Conservation (phyloP, 2,888 invertebrate species). For the Hecatera dysodea region DNA sequence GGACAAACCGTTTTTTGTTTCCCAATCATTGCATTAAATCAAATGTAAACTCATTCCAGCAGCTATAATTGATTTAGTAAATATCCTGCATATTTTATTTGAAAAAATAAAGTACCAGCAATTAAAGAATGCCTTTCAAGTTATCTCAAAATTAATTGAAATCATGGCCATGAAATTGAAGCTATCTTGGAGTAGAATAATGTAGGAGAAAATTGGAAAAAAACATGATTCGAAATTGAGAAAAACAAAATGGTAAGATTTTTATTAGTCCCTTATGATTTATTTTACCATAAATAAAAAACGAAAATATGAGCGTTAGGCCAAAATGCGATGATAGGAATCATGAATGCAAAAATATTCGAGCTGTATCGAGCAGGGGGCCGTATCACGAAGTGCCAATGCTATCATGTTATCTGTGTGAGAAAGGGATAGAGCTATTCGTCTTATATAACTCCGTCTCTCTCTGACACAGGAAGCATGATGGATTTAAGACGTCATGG, state of each 20-base stretch:
- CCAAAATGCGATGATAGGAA: background rate
- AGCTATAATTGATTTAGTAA: too few relatives aligned
- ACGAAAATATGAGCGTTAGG: background rate
- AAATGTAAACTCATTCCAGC: too few relatives aligned
- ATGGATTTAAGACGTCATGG: too few relatives aligned
- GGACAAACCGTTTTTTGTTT: too few relatives aligned
- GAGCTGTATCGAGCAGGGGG: background rate
- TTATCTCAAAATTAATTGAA: conserved; percentile 61
- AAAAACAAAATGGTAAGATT: conserved; percentile 56
- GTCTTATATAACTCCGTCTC: too few relatives aligned
- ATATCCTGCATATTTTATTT: background rate
- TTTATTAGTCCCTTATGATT: background rate
- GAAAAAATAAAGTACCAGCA: background rate
- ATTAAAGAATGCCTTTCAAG: conserved; percentile 5
- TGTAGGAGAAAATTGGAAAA: conserved; percentile 2
- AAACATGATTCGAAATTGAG: conserved; percentile 23
- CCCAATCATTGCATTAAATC: too few relatives aligned
- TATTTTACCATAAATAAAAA: background rate
- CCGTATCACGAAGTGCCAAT: too few relatives aligned
- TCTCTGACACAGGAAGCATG: too few relatives aligned
- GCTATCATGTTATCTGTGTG: too few relatives aligned
- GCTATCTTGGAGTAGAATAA: conserved; percentile 17
- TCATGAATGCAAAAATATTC: background rate
- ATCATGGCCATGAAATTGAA: conserved; percentile 54
- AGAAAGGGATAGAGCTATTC: too few relatives aligned